Conservation (phyloP, 2,888 invertebrate species). For the Tortricodes alternella region DNA sequence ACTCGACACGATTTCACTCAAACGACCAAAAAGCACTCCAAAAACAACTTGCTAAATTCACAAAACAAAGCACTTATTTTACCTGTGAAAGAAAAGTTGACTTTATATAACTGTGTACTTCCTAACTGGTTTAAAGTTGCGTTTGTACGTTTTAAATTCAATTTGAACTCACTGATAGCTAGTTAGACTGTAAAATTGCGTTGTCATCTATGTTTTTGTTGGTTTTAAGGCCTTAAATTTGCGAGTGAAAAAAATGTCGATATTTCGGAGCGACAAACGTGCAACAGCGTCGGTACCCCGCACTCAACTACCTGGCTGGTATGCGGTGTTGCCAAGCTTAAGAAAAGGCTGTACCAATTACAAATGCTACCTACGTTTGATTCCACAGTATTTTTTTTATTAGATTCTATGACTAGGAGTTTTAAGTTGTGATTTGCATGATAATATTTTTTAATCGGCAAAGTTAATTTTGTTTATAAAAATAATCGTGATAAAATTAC, state of each 20-base stretch:
- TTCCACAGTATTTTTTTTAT: background rate
- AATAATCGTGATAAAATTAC: constrained; percentile 58
- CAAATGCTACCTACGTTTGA: constrained; percentile 30
- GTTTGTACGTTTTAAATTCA: constrained; percentile 31
- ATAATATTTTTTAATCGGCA: background rate
- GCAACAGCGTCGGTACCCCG: constrained; percentile 46
- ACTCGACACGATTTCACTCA: constrained; percentile 56
- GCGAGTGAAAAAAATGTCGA: constrained; percentile 36
- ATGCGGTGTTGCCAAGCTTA: constrained; percentile 51
- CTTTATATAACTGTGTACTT: constrained; percentile 73
- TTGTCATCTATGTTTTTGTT: constrained; percentile 41
- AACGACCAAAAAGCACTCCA: constrained; percentile 47
- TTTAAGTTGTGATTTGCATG: background rate
- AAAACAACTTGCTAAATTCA: constrained; percentile 47
- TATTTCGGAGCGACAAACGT: constrained; percentile 37
- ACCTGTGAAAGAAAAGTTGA: constrained; percentile 62
- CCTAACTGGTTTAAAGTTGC: constrained; percentile 56
- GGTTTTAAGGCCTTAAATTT: constrained; percentile 39
- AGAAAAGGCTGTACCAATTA: constrained; percentile 48
- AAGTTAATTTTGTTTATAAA: constrained; percentile 37
- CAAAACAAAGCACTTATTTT: constrained; percentile 43
- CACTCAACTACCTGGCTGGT: constrained; percentile 43
- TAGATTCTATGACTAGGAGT: constrained; percentile 9
- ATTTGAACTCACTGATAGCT: constrained; percentile 34
- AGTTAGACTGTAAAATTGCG: constrained; percentile 15